These are phyloP conservation scores for Melolontha melolontha DNA, from an alignment of 2,888 invertebrate species.

Conservation along the genomic window DNA sequence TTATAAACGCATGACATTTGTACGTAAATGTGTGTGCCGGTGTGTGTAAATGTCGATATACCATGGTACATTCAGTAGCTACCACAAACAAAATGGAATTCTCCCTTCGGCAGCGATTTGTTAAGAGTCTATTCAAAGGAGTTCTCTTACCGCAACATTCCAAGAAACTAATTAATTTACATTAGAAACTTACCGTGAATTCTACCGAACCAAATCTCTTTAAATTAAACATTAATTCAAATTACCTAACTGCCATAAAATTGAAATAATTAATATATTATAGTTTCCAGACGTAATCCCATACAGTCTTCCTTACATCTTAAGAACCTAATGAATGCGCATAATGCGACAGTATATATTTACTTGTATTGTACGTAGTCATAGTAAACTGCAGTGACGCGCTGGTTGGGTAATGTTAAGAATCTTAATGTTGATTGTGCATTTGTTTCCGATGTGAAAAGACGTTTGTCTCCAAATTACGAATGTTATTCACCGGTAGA, in stretches of 20 bases:
- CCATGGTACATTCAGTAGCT: slow-evolving; percentile 7
- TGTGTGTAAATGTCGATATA: slow-evolving; percentile 15
- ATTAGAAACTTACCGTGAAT: slow-evolving; percentile 33
- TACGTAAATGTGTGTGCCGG: slow-evolving; percentile 2
- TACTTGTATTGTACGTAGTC: background rate
- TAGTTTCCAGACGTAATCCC: slow-evolving; percentile 1
- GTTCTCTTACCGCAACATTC: slow-evolving; percentile 35
- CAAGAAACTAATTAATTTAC: slow-evolving; percentile 40
- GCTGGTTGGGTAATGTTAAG: slow-evolving; percentile 3
- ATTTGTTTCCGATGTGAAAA: slow-evolving; percentile 2
- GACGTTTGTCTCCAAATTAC: slow-evolving; percentile 1
- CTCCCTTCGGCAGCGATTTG: slow-evolving; percentile 40
- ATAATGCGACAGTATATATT: background rate
- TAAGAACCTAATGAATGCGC: slow-evolving; percentile 1
- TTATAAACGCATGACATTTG: slow-evolving; percentile 7
- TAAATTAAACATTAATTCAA: slow-evolving; percentile 39
- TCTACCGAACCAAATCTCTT: slow-evolving; percentile 21
- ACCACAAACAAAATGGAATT: slow-evolving; percentile 32
- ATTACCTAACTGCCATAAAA: slow-evolving; percentile 26
- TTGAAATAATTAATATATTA: slow-evolving; percentile 27
- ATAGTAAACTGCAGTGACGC: background rate
- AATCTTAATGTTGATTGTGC: slow-evolving; percentile 4
- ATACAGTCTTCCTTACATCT: background rate
- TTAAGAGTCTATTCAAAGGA: slow-evolving; percentile 35
- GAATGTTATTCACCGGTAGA: background rate